These are phyloP conservation scores for Pomacea maculata DNA, from an alignment of 1,140 invertebrate species.

Conservation along the genomic window DNA sequence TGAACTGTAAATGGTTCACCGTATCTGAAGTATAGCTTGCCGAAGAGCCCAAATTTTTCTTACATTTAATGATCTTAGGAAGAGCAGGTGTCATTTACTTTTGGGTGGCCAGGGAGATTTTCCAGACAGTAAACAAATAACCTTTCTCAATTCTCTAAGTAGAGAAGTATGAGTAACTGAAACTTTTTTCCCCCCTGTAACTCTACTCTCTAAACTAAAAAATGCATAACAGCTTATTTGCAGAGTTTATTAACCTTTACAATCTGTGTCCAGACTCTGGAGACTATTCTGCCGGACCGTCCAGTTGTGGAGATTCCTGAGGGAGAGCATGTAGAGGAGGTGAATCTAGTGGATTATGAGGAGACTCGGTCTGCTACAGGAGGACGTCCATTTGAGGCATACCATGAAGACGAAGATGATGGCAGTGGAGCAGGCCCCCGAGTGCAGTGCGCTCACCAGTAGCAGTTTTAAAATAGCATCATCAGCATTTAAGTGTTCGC, in stretches of 20 bases:
- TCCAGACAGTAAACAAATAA: too few species aligned
- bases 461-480: constrained; percentile 50
- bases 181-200: not conserved
- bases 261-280: constrained; percentile 69
- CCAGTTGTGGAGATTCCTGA: constrained; percentile 74
- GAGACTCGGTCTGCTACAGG: constrained; percentile 64
- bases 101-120: too few species aligned
- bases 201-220: not conserved
- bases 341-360: constrained; percentile 81
- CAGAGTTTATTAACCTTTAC: not conserved
- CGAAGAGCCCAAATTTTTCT: too few species aligned
- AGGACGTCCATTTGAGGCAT: constrained; percentile 80
- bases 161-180: not conserved
- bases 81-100: too few species aligned
- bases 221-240: not conserved
- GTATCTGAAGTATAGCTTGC: too few species aligned
- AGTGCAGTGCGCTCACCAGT: constrained; percentile 91
- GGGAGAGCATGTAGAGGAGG: constrained; percentile 84
- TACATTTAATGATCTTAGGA: too few species aligned
- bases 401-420: constrained; percentile 63
- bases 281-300: constrained; percentile 76
- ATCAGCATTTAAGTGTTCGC: not conserved
- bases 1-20: too few species aligned
- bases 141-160: too few species aligned
- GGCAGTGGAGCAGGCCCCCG: constrained; percentile 75